phyloP scores from a whole-genome alignment of 2,113 vertebrate genomes.

The Ptyas mucosa region DNA sequence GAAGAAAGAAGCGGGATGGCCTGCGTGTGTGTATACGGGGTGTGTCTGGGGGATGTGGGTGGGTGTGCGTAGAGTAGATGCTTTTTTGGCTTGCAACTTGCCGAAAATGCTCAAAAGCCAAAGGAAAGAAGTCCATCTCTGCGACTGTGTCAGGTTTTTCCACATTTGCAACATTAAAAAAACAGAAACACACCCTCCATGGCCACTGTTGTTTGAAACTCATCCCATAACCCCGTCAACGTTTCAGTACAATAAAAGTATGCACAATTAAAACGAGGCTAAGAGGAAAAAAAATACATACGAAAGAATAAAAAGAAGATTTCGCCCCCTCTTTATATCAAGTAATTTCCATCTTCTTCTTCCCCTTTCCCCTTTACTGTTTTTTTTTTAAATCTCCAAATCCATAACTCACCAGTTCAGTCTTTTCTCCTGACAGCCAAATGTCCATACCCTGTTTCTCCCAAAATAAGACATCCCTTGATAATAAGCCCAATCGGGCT shows the following conservation, averaged over 20 bases:
- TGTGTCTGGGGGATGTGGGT: background rate
- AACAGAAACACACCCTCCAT: background rate
- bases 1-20: background rate
- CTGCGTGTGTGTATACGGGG: background rate
- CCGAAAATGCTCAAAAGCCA: background rate
- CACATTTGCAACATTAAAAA: background rate
- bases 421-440: background rate
- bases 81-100: background rate
- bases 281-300: background rate
- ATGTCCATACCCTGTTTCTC: background rate
- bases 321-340: background rate
- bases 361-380: background rate
- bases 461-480: too few species aligned
- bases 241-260: background rate
- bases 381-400: background rate
- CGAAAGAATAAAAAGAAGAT: background rate
- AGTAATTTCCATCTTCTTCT: background rate
- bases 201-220: background rate
- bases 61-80: too few species aligned
- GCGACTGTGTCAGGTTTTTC: background rate
- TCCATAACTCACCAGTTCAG: background rate
- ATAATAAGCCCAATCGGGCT: background rate
- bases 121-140: background rate
- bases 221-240: too few species aligned
- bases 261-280: background rate